These are phyloP conservation scores for Eulacestoma nigropectus DNA, from an alignment of 2,113 vertebrate species.

Conservation along the genomic window DNA sequence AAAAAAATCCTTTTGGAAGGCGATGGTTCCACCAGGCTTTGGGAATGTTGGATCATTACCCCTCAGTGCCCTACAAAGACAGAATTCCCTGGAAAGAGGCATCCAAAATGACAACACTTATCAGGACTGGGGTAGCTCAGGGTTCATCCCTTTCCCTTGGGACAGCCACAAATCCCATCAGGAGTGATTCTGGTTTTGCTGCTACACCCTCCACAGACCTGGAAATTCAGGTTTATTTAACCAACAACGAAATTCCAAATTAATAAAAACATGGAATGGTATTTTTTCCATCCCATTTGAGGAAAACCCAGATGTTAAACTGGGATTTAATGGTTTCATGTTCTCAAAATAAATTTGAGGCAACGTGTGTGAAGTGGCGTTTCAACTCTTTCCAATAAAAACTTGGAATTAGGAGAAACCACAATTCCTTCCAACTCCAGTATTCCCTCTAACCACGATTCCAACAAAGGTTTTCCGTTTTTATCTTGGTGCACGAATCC, in stretches of 20 bases:
- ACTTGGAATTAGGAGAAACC: not conserved
- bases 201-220: no score
- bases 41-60: not conserved
- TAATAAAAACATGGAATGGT: not conserved
- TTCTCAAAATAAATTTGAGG: not conserved
- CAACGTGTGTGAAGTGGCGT: not conserved
- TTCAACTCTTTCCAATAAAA: not conserved
- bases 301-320: not conserved
- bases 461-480: not conserved
- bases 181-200: not conserved
- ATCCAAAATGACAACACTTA: not conserved
- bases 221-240: not conserved
- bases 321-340: not conserved
- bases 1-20: not conserved
- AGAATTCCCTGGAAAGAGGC: not conserved
- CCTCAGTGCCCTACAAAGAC: not conserved
- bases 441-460: not conserved
- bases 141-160: not conserved
- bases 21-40: not conserved
- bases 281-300: not conserved
- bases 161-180: not conserved
- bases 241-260: not conserved
- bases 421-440: not conserved
- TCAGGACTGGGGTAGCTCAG: not conserved
- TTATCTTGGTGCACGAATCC: not conserved